Evolutionary conservation across 2,888 invertebrate genomes (phyloP).

Genomic region (Heliothis peltigera): DNA sequence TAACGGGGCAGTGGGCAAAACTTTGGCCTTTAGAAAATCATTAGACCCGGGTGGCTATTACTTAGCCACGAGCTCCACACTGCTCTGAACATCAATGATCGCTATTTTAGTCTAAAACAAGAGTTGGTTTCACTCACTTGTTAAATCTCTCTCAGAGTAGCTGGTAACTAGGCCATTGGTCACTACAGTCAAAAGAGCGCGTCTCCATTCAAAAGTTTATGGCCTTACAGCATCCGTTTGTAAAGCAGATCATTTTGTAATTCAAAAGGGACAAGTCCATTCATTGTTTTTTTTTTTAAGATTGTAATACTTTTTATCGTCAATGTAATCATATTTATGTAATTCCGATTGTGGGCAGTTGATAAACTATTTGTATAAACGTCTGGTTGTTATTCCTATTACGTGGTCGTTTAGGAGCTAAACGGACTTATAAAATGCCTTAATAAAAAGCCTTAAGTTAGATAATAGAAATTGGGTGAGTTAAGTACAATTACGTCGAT

Average conservation of each 20-base stretch:
- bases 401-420: background rate
- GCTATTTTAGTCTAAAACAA: background rate
- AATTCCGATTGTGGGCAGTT: constrained; percentile 22
- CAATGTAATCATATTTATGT: constrained; percentile 31
- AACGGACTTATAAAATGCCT: background rate
- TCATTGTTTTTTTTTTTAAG: constrained; percentile 19
- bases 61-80: no score
- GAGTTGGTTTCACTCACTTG: background rate
- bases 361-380: constrained; percentile 10
- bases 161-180: constrained; percentile 33
- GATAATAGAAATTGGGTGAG: no score
- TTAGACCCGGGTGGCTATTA: no score
- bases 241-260: constrained; percentile 30
- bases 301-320: constrained; percentile 35
- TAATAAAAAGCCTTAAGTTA: no score
- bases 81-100: background rate
- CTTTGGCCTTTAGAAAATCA: no score
- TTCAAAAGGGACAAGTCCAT: constrained; percentile 21
- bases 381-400: background rate
- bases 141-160: constrained; percentile 6
- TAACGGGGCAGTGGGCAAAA: no score
- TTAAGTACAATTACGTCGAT: no score
- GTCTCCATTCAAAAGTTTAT: constrained; percentile 24
- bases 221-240: constrained; percentile 20
- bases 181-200: constrained; percentile 22